Percentiles rank a stretch among this genome's conserved stretches.
These are phyloP conservation scores for Catocala nupta DNA, from an alignment of 2,888 invertebrate species.

Conservation along the genomic window DNA sequence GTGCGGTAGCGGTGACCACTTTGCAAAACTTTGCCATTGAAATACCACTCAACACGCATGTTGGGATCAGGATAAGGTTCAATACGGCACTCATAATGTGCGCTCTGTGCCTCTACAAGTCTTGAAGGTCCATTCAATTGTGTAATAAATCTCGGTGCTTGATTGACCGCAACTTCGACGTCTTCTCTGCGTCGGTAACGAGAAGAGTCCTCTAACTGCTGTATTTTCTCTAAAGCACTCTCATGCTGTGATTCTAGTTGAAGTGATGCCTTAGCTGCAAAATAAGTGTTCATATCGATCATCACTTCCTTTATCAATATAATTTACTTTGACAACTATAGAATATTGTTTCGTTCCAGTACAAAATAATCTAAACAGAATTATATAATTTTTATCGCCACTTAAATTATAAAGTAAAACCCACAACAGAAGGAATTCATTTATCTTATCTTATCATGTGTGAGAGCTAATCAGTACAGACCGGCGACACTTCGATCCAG, in stretches of 20 bases:
- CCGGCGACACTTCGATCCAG: too few relatives aligned
- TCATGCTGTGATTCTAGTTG: conserved; percentile 96
- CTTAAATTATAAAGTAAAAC: too few relatives aligned
- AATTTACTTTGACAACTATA: too few relatives aligned
- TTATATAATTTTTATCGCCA: too few relatives aligned
- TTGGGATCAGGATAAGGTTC: conserved; percentile 97
- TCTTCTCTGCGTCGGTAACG: conserved; percentile 94
- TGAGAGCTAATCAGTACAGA: too few relatives aligned
- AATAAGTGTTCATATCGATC: not conserved
- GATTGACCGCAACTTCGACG: conserved; percentile 92
- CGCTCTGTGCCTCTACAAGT: conserved; percentile 95
- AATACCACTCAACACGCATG: conserved; percentile 97
- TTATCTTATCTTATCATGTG: too few relatives aligned
- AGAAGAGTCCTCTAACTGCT: conserved; percentile 93
- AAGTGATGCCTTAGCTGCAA: conserved; percentile 93
- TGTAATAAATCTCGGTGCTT: conserved; percentile 94
- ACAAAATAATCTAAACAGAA: too few relatives aligned
- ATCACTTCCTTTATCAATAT: too few relatives aligned
- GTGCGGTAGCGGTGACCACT: conserved; percentile 97
- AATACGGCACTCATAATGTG: conserved; percentile 97
- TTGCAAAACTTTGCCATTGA: conserved; percentile 95
- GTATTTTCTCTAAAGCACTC: conserved; percentile 94
- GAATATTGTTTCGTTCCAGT: too few relatives aligned
- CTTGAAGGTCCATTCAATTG: conserved; percentile 95
- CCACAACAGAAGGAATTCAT: too few relatives aligned